Evolutionary conservation across 2,113 vertebrate species (phyloP).

Genomic region (Chamaea fasciata): DNA sequence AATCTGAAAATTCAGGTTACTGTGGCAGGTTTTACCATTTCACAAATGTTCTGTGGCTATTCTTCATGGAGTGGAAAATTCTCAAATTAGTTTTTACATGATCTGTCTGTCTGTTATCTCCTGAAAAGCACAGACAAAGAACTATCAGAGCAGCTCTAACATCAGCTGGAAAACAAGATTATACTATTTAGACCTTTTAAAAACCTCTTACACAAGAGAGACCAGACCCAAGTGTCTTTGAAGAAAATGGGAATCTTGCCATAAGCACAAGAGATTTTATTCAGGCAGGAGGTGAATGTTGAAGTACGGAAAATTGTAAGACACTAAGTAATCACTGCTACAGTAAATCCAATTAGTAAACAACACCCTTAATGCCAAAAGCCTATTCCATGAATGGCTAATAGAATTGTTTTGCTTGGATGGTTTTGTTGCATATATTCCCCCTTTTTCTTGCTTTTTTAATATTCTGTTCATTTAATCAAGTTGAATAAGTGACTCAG

Average conservation of each 20-base stretch:
- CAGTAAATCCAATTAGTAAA: conserved; percentile 32
- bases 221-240: not conserved
- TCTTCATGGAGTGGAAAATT: not conserved
- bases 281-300: not conserved
- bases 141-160: not conserved
- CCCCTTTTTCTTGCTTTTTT: not conserved
- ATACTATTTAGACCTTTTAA: not conserved
- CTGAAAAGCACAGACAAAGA: not conserved
- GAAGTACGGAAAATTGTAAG: not conserved
- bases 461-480: conserved; percentile 27
- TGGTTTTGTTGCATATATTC: not conserved
- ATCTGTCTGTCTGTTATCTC: not conserved
- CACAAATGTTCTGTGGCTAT: not conserved
- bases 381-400: not conserved
- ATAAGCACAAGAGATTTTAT: not conserved
- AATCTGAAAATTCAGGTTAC: not conserved
- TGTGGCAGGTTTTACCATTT: not conserved
- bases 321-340: not conserved
- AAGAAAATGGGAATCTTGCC: not conserved
- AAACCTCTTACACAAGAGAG: not conserved
- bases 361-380: not conserved
- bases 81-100: not conserved
- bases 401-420: not conserved
- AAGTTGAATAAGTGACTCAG: not conserved
- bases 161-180: not conserved